phyloP scores from a whole-genome alignment of 2,797 vertebrate genomes.

The Pseudochirops corinnae region DNA sequence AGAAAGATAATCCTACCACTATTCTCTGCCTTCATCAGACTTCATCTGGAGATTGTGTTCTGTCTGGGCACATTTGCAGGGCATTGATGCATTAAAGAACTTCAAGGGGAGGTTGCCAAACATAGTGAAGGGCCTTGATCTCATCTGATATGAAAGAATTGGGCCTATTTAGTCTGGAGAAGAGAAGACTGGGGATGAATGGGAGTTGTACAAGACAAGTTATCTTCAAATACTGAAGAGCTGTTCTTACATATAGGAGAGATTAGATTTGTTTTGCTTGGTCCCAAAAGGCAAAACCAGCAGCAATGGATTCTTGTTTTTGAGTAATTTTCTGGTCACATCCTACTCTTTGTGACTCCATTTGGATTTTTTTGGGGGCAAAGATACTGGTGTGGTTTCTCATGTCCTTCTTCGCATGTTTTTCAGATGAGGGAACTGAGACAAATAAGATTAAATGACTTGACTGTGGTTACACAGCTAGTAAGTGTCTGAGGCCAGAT shows the following conservation, averaged over 20 bases:
- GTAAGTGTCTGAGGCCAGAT: neutral
- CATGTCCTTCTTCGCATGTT: neutral
- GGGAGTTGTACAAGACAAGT: neutral
- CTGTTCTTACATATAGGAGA: neutral
- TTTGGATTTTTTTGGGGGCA: neutral
- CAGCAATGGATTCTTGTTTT: slow-evolving; percentile 10
- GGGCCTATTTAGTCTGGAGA: neutral
- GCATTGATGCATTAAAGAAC: neutral
- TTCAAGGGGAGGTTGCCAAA: neutral
- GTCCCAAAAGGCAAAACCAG: slow-evolving; percentile 67
- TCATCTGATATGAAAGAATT: neutral
- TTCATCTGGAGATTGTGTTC: neutral
- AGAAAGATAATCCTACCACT: neutral
- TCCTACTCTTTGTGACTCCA: neutral
- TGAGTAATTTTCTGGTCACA: neutral
- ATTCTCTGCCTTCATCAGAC: neutral
- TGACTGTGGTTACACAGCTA: no score
- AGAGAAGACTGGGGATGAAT: neutral
- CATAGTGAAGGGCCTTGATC: neutral
- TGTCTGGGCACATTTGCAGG: neutral
- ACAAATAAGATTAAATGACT: neutral
- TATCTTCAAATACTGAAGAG: neutral
- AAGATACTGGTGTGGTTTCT: neutral
- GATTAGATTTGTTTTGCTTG: slow-evolving; percentile 42
- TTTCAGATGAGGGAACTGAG: neutral